Conservation (phyloP, 2,888 invertebrate genomes). For the Notodonta ziczac region DNA sequence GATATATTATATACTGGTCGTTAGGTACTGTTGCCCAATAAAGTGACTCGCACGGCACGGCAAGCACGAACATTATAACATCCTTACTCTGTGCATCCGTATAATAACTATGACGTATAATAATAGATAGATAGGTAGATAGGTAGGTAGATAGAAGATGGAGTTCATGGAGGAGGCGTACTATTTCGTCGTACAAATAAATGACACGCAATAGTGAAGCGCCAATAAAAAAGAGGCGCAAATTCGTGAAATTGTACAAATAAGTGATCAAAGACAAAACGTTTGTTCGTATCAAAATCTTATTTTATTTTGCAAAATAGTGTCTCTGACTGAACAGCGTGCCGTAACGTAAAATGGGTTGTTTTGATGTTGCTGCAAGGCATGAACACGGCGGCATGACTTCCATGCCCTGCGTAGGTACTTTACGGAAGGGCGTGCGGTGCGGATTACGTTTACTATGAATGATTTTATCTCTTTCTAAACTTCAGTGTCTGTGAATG, state of each 20-base stretch:
- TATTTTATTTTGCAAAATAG: slow-evolving; percentile 42
- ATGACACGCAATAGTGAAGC: slow-evolving; percentile 81
- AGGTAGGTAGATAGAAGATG: slow-evolving; percentile 36
- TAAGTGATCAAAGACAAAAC: slow-evolving; percentile 66
- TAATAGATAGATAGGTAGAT: slow-evolving; percentile 39
- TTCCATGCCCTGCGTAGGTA: slow-evolving; percentile 80
- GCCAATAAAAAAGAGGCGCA: slow-evolving; percentile 81
- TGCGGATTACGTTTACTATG: slow-evolving; percentile 83
- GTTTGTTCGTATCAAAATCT: slow-evolving; percentile 57
- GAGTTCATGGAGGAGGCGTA: slow-evolving; percentile 39
- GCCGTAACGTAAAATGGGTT: slow-evolving; percentile 58
- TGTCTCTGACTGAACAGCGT: slow-evolving; percentile 54
- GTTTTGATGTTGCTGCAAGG: slow-evolving; percentile 75
- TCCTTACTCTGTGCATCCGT: neutral
- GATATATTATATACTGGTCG: too few species aligned
- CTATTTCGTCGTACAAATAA: slow-evolving; percentile 79
- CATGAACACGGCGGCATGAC: slow-evolving; percentile 82
- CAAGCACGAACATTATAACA: slow-evolving; percentile 25
- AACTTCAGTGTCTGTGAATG: slow-evolving; percentile 82
- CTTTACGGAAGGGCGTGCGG: slow-evolving; percentile 80
- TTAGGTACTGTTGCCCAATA: slow-evolving; percentile 24
- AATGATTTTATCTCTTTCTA: slow-evolving; percentile 85
- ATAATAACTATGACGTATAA: too few species aligned
- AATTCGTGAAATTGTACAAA: slow-evolving; percentile 71
- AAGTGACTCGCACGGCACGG: slow-evolving; percentile 21